Evolutionary conservation across 2,113 vertebrate genomes (phyloP).

Genomic region (Reinhardtius hippoglossoides): DNA sequence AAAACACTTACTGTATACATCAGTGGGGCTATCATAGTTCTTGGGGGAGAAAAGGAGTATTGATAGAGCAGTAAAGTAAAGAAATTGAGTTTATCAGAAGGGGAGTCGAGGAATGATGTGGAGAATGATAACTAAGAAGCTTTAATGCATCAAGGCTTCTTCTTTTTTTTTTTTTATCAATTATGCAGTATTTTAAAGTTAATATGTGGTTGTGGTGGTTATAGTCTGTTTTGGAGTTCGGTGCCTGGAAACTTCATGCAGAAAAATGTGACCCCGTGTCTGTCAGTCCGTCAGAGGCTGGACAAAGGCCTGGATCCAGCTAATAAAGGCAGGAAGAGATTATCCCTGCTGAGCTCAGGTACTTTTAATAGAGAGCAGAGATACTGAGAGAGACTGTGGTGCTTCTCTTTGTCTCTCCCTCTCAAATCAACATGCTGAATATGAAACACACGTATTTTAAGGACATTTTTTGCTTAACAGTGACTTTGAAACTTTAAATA

Average conservation of each 20-base stretch:
- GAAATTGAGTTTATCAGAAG: neutral
- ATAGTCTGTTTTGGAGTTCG: constrained; percentile 3
- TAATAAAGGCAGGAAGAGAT: constrained; percentile 36
- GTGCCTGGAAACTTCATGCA: neutral
- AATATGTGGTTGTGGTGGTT: neutral
- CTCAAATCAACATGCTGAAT: neutral
- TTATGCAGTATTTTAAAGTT: neutral
- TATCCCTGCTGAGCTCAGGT: constrained; percentile 45
- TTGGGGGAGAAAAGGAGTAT: neutral
- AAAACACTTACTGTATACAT: constrained; percentile 33
- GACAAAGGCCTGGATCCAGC: constrained; percentile 41
- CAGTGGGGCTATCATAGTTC: neutral
- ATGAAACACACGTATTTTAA: neutral
- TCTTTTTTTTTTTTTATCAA: neutral
- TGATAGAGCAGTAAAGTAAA: neutral
- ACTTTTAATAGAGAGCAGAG: constrained; percentile 60
- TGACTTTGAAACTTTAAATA: too few relatives aligned
- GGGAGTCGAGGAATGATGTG: too few relatives aligned
- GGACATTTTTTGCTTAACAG: too few relatives aligned
- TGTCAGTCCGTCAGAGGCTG: constrained; percentile 17
- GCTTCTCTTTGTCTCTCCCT: neutral
- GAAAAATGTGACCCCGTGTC: constrained; percentile 16
- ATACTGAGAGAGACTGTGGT: neutral
- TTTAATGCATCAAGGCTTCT: neutral
- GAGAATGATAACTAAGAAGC: neutral